Evolutionary conservation across 2,888 invertebrate genomes (phyloP), one percentile per base, ranked within the genome.

Genomic region (Chloroclysta siterata): DNA sequence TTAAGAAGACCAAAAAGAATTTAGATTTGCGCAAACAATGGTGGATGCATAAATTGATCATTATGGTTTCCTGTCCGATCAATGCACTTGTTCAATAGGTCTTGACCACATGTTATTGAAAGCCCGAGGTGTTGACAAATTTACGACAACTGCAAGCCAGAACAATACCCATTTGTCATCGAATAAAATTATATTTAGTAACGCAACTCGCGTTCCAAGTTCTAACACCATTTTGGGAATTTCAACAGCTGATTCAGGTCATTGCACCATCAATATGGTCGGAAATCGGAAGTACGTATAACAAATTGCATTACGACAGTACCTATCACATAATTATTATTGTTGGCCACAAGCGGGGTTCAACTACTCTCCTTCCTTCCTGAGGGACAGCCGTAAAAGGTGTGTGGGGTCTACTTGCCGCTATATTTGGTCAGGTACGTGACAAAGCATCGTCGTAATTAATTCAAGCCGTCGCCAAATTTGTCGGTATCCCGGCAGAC

Each of bases 371-470:
- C 78, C 83, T 87, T 87, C 87, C 89, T 90, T 91, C 90, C 92
- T 84, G 82, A 76, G 83, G 81, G 75, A 72, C 74, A 66, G 53
- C 88, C 91, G 76, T 89, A 89, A 79, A 89, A 79, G 90, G 83
- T 66, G 78, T 74, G 81, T 81, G 63, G 83, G 82, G 80, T 86
- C 82, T 74, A 80, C 78, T 72, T 77, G 74, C 72, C 77, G 72
- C 88, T 88, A 80, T 90, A 90, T 92, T 90, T 88, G 92, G 92
- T 83, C 63, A 77, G 73, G 74, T 86, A 92, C 92, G 92, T 92
- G 91, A 90, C 92, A 86, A 82, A 83, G 82, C 76, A 83, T 81
- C 77, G 71, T 66, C 74, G 75, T 87, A 91, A 92, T 90, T 91
- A 90, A 91, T 90, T 88, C 89, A 79, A 78, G 79, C 78, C 81